Evolutionary conservation across 2,797 vertebrate species (phyloP).

Genomic region (Aselliscus stoliczkanus): DNA sequence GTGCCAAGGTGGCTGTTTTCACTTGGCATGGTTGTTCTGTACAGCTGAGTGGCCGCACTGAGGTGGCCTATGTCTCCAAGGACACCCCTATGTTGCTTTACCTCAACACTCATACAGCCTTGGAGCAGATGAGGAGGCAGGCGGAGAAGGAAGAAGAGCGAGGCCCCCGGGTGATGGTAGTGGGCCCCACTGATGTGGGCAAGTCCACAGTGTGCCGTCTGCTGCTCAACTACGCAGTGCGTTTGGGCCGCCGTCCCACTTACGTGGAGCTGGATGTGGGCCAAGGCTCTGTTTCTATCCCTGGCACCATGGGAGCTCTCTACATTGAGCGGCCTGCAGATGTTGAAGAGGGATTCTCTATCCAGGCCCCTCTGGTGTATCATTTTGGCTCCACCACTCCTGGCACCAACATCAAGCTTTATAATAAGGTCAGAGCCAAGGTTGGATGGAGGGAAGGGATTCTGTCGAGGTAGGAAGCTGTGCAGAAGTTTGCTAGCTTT

Average conservation of each 20-base stretch:
- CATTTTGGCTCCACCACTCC: slow-evolving; percentile 98
- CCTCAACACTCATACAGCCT: slow-evolving; percentile 95
- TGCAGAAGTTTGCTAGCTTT: neutral
- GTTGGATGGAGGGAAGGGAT: neutral
- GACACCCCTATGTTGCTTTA: slow-evolving; percentile 98
- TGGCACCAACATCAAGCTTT: slow-evolving; percentile 98
- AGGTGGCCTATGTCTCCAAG: slow-evolving; percentile 88
- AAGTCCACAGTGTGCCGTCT: slow-evolving; percentile 95
- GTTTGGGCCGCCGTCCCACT: slow-evolving; percentile 93
- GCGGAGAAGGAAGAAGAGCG: slow-evolving; percentile 95
- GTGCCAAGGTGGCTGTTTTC: slow-evolving; percentile 96
- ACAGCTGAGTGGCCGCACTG: slow-evolving; percentile 93
- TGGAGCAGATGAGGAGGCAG: slow-evolving; percentile 98
- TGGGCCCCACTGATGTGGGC: slow-evolving; percentile 96
- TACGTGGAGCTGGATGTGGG: slow-evolving; percentile 97
- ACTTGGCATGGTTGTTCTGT: slow-evolving; percentile 98
- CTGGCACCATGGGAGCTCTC: slow-evolving; percentile 95
- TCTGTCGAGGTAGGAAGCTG: neutral
- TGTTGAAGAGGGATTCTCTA: slow-evolving; percentile 96
- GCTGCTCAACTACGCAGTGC: slow-evolving; percentile 94
- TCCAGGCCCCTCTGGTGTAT: slow-evolving; percentile 96
- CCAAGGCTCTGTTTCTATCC: slow-evolving; percentile 94
- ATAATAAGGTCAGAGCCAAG: slow-evolving; percentile 91
- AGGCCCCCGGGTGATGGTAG: slow-evolving; percentile 95
- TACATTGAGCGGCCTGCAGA: slow-evolving; percentile 97